phyloP scores from a whole-genome alignment of 2,888 invertebrate genomes.

The Macrophya annulata region DNA sequence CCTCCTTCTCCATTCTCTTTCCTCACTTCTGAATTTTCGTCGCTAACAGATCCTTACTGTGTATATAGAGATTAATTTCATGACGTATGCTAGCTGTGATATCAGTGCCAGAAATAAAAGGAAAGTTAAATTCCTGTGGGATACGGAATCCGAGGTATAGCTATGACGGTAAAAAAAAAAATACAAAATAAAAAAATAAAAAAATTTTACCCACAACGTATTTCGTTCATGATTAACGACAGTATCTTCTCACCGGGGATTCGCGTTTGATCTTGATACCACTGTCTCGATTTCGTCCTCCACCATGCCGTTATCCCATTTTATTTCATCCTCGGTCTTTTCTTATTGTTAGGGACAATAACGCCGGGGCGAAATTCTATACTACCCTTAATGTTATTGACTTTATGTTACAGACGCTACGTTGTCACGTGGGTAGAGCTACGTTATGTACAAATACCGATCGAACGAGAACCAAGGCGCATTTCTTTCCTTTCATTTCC shows the following conservation, averaged over 20 bases:
- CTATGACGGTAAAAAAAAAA: too few relatives aligned
- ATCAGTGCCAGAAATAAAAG: neutral
- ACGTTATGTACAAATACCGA: neutral
- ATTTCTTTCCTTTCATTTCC: neutral
- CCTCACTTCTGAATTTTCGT: neutral
- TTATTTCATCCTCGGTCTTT: slow-evolving; percentile 4
- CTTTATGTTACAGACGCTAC: slow-evolving; percentile 48
- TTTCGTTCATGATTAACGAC: slow-evolving; percentile 49
- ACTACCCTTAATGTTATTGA: slow-evolving; percentile 49
- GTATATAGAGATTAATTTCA: neutral
- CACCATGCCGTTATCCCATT: neutral
- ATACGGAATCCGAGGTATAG: neutral
- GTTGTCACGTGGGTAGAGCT: neutral
- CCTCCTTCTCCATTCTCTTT: neutral
- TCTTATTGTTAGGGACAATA: slow-evolving; percentile 13
- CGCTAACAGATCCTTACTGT: neutral
- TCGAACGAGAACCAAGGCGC: slow-evolving; percentile 8
- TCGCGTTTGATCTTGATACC: slow-evolving; percentile 47
- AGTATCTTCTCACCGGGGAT: slow-evolving; percentile 31
- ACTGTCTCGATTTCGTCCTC: slow-evolving; percentile 31
- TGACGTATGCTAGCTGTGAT: too few relatives aligned
- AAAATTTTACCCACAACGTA: slow-evolving; percentile 18
- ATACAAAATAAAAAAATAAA: neutral
- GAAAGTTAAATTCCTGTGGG: neutral
- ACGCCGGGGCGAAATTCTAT: slow-evolving; percentile 24